Evolutionary conservation across 2,888 invertebrate species (phyloP).

Genomic region (Hesperia comma): DNA sequence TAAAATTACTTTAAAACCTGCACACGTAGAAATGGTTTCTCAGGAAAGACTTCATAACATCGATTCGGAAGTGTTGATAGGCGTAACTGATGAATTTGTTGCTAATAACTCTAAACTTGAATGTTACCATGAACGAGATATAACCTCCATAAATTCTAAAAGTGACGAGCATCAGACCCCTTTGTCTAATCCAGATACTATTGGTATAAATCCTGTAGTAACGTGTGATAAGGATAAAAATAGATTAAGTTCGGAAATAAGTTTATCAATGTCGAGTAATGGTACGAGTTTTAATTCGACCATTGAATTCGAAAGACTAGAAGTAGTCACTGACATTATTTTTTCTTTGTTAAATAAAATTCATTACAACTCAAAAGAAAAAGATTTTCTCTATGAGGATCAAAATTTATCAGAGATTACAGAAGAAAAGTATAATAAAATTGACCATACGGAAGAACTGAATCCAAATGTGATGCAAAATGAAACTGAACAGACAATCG

Average conservation of each 20-base stretch:
- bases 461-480: conserved; percentile 10
- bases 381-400: conserved; percentile 30
- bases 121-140: neutral
- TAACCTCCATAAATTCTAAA: neutral
- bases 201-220: conserved; percentile 39
- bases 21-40: neutral
- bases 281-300: conserved; percentile 71
- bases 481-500: conserved; percentile 1
- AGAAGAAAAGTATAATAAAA: conserved; percentile 10
- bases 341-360: conserved; percentile 58
- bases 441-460: conserved; percentile 27
- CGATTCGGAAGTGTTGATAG: neutral
- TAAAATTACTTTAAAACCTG: neutral
- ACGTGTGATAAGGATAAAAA: neutral
- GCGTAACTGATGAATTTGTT: neutral
- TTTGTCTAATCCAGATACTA: neutral
- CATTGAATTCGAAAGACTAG: conserved; percentile 73
- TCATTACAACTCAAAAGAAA: conserved; percentile 45
- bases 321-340: conserved; percentile 65
- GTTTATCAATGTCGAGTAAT: conserved; percentile 7
- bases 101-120: neutral
- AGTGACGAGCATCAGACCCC: neutral
- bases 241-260: conserved; percentile 39
- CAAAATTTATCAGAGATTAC: conserved; percentile 1
- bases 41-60: neutral